phyloP scores from a whole-genome alignment of 2,888 invertebrate genomes.

The Tachystola acroxantha region DNA sequence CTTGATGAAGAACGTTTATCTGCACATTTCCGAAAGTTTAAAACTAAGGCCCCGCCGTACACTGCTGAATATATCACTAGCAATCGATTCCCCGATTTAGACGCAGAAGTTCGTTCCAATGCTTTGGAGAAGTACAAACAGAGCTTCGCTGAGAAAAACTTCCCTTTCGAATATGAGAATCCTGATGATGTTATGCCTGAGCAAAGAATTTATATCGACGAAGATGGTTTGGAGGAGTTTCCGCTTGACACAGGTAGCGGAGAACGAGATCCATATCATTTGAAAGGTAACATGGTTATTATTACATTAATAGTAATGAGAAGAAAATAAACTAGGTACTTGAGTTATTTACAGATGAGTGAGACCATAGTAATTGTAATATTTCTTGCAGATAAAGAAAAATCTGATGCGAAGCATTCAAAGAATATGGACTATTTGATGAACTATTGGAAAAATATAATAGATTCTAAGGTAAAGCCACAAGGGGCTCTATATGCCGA shows the following conservation, averaged over 20 bases:
- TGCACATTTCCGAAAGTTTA: conserved; percentile 64
- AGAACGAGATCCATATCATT: conserved; percentile 49
- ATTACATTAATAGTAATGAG: neutral
- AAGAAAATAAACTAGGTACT: neutral
- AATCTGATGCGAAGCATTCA: conserved; percentile 30
- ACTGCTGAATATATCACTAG: conserved; percentile 64
- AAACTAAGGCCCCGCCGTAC: conserved; percentile 51
- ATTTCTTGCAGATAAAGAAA: conserved; percentile 2
- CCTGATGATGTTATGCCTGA: conserved; percentile 62
- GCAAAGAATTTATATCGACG: conserved; percentile 76
- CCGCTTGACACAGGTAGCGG: conserved; percentile 63
- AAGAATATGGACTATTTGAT: conserved; percentile 66
- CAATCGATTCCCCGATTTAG: conserved; percentile 58
- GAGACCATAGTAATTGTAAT: no score
- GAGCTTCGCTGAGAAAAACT: conserved; percentile 65
- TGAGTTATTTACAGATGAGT: neutral
- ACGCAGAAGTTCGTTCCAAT: conserved; percentile 62
- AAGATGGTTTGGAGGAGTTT: conserved; percentile 64
- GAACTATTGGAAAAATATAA: conserved; percentile 59
- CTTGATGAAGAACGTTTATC: conserved; percentile 71
- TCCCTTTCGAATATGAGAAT: conserved; percentile 70
- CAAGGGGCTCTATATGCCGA: conserved; percentile 58
- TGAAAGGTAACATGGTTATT: conserved; percentile 41
- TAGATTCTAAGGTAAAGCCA: conserved; percentile 49
- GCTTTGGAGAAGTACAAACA: conserved; percentile 67